Evolutionary conservation across 2,797 vertebrate species (phyloP).

Genomic region (Acestrorhynchus altus): DNA sequence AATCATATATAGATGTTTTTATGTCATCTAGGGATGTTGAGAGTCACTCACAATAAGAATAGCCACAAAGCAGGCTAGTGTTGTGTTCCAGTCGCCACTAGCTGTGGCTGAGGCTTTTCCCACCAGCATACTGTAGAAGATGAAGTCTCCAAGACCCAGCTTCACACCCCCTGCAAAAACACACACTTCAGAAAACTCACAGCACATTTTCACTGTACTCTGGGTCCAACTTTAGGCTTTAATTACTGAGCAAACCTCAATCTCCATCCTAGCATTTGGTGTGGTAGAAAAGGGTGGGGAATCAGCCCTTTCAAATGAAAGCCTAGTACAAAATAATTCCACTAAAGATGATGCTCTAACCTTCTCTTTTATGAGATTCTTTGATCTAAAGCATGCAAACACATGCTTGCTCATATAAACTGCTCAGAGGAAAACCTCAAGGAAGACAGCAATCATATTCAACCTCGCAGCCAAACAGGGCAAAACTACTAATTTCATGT

Average conservation of each 20-base stretch:
- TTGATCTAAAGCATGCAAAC: slow-evolving; percentile 8
- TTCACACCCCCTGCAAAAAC: slow-evolving; percentile 91
- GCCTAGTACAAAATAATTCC: slow-evolving; percentile 55
- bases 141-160: slow-evolving; percentile 96
- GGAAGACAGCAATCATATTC: slow-evolving; percentile 45
- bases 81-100: slow-evolving; percentile 98
- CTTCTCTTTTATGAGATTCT: slow-evolving; percentile 54
- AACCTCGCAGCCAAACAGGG: slow-evolving; percentile 41
- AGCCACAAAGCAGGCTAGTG: slow-evolving; percentile 96
- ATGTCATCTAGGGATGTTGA: not conserved
- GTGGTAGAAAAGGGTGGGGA: slow-evolving; percentile 27
- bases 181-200: slow-evolving; percentile 24
- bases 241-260: slow-evolving; percentile 67
- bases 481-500: not conserved
- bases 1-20: too few species aligned
- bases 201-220: slow-evolving; percentile 7
- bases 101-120: slow-evolving; percentile 97
- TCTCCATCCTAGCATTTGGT: slow-evolving; percentile 62
- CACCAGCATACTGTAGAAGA: slow-evolving; percentile 99
- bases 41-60: slow-evolving; percentile 94
- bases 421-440: slow-evolving; percentile 43
- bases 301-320: slow-evolving; percentile 35
- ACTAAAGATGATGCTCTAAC: slow-evolving; percentile 66
- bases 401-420: slow-evolving; percentile 40
- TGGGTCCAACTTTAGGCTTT: slow-evolving; percentile 42